Base-by-base conservation (phyloP, 2,113 vertebrate genomes). In the Notarius lentiginosus region DNA sequence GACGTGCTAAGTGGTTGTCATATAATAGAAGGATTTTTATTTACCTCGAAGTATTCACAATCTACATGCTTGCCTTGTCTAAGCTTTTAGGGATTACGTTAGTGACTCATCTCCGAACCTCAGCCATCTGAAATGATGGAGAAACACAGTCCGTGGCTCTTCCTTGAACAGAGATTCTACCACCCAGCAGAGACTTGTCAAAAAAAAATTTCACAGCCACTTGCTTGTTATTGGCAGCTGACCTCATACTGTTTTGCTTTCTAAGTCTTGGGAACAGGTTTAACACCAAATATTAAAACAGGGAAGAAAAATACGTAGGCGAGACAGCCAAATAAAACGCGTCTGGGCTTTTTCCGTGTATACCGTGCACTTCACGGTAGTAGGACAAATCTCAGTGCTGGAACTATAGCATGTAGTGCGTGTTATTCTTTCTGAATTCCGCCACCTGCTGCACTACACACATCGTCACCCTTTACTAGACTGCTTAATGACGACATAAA, bases 81-180 rank as follows among this genome's bases (percentile, higher is more conserved):
- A 83, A 87, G 27, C 84, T 79, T 27, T 9, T 83, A 56, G 65
- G 83, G 34, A 84, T 92, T 90, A 91, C 82, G 90, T 93, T 63
- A 75, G 18, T 86, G 68, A 75, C 79, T 77, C 80, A 80, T 81
- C 75, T n/a, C 75, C 80, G 86, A 91, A 93, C 89, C 86, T 85
- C 66, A 61, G 56, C 66, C 89, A 92, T 76, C 85, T 93, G 90
- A 86, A 84, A 84, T 27, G 55, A 83, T 61, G 63, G 14, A 55
- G 65, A 86, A 84, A 81, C 41, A 68, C 22, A 27, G 41, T 41
- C 41, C 41, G 41, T 15, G 58, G 58, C 53, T 20, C 15, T 55
- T 58, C 60, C 53, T 47, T 22, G 47, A 63, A 55, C 65, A 68
- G 72, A 60, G 75, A 70, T 70, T 17, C 61, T 7, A 73, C n/a